These are phyloP conservation scores for Psittacula derbiana DNA, from an alignment of 2,797 vertebrate genomes.

Conservation along the genomic window DNA sequence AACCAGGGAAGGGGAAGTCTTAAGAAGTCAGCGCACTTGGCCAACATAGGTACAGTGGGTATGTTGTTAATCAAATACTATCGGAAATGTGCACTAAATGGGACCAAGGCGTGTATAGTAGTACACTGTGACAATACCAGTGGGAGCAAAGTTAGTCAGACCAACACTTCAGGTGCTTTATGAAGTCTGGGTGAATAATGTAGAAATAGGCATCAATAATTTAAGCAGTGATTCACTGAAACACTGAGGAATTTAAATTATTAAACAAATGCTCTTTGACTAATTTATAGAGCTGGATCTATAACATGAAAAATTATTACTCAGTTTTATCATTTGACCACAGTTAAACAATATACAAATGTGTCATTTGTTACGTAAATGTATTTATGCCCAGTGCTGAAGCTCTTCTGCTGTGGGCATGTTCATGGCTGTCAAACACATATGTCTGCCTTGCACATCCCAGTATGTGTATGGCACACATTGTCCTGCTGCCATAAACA, in stretches of 20 bases:
- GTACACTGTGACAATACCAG: too few relatives aligned
- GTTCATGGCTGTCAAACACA: background rate
- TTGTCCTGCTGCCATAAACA: background rate
- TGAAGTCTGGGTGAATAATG: background rate
- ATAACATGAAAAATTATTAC: background rate
- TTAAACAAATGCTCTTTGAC: background rate
- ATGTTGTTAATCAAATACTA: background rate
- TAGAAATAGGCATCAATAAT: background rate
- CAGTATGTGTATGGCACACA: accelerated
- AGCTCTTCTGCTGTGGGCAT: background rate
- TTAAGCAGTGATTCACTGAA: background rate
- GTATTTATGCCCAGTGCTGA: background rate
- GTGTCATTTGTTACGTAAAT: background rate
- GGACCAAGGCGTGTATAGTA: too few relatives aligned
- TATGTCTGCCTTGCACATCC: background rate
- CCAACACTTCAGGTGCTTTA: background rate
- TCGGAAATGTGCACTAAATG: background rate
- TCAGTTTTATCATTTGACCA: background rate
- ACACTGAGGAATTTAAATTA: background rate
- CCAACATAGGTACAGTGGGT: background rate
- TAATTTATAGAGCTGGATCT: background rate
- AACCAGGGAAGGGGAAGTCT: background rate
- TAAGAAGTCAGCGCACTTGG: background rate
- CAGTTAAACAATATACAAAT: background rate
- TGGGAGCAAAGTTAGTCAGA: background rate